phyloP scores from a whole-genome alignment of 2,888 invertebrate species.

The Rhingia campestris region DNA sequence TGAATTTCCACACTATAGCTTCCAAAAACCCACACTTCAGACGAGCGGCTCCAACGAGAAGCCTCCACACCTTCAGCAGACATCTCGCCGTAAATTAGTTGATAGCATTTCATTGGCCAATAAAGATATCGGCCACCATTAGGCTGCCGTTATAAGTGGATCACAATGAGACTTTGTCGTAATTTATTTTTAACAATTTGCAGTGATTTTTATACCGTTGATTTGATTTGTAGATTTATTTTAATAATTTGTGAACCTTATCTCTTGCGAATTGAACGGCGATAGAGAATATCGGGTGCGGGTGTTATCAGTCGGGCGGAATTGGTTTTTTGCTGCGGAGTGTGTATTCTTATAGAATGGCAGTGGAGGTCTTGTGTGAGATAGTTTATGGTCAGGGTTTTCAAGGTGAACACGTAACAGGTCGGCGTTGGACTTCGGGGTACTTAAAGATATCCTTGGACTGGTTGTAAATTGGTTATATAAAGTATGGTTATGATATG shows the following conservation, averaged over 20 bases:
- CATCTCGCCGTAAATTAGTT: background rate
- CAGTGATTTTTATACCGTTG: background rate
- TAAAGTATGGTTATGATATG: too few species aligned
- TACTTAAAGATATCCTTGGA: too few species aligned
- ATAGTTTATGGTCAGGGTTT: too few species aligned
- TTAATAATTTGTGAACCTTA: background rate
- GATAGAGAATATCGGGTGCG: background rate
- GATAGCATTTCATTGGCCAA: constrained; percentile 12
- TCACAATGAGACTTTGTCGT: background rate
- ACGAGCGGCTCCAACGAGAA: background rate
- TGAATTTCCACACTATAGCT: background rate
- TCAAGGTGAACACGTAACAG: too few species aligned
- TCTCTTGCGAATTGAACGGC: background rate
- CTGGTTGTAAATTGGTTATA: too few species aligned
- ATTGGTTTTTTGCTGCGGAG: too few species aligned
- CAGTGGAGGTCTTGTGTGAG: too few species aligned
- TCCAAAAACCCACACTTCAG: background rate
- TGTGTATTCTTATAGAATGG: too few species aligned
- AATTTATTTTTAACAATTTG: constrained; percentile 1
- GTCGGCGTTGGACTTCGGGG: too few species aligned
- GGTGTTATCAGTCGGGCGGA: background rate
- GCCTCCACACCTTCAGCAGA: background rate
- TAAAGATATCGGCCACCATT: constrained; percentile 4
- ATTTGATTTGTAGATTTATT: background rate
- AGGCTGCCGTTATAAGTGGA: background rate